These are phyloP conservation scores for Cheilosia grossa DNA, from an alignment of 2,888 invertebrate species.

Conservation along the genomic window DNA sequence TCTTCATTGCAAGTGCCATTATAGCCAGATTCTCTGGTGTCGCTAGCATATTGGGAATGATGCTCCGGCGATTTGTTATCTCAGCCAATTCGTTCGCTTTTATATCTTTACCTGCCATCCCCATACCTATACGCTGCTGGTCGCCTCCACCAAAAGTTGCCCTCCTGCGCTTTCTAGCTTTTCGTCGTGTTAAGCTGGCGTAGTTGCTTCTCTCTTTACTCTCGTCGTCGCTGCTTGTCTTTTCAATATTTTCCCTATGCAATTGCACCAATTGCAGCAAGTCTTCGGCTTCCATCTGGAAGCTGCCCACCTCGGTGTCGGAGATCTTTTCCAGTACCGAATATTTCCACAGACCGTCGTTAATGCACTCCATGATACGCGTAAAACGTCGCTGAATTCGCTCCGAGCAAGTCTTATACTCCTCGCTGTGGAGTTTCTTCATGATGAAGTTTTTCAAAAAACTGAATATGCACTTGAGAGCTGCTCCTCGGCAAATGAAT, in stretches of 20 bases:
- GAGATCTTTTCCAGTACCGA: slow-evolving; percentile 80
- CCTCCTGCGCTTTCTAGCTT: slow-evolving; percentile 78
- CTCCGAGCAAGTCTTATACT: slow-evolving; percentile 79
- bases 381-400: slow-evolving; percentile 79
- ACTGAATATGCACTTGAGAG: slow-evolving; percentile 78
- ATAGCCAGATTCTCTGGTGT: slow-evolving; percentile 90
- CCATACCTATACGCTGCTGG: slow-evolving; percentile 42
- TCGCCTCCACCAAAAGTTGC: slow-evolving; percentile 79
- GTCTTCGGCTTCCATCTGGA: slow-evolving; percentile 79
- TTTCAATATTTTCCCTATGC: slow-evolving; percentile 78
- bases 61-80: slow-evolving; percentile 72
- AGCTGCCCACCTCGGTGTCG: slow-evolving; percentile 67
- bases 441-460: slow-evolving; percentile 80
- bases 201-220: slow-evolving; percentile 79
- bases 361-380: slow-evolving; percentile 79
- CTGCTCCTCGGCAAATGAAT: slow-evolving; percentile 79
- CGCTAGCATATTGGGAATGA: slow-evolving; percentile 86
- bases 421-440: slow-evolving; percentile 80
- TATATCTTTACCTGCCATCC: slow-evolving; percentile 28
- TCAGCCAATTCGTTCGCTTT: slow-evolving; percentile 35
- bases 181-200: slow-evolving; percentile 79
- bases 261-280: slow-evolving; percentile 79
- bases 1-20: slow-evolving; percentile 89
- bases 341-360: slow-evolving; percentile 81
- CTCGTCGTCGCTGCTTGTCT: slow-evolving; percentile 81